These are phyloP conservation scores for Masnerella sp. DNA, from an alignment of 2,888 invertebrate species.

Conservation along the genomic window DNA sequence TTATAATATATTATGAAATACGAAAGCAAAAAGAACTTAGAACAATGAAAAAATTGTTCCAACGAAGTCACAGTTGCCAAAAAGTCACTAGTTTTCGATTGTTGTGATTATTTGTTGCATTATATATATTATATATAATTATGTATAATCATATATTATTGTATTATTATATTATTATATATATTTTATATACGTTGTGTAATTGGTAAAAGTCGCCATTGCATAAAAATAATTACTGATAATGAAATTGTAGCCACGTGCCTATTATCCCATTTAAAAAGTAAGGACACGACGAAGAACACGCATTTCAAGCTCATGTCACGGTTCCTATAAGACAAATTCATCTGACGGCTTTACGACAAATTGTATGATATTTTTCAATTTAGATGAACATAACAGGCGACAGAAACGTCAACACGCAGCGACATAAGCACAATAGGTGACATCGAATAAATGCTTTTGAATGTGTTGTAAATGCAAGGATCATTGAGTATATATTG, in stretches of 20 bases:
- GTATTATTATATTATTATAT: too few relatives aligned
- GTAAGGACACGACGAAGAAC: conserved; percentile 36
- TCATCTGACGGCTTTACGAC: conserved; percentile 49
- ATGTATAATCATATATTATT: too few relatives aligned
- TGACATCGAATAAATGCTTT: conserved; percentile 70
- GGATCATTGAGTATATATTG: conserved; percentile 61
- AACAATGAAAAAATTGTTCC: too few relatives aligned
- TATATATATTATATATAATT: too few relatives aligned
- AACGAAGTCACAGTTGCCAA: too few relatives aligned
- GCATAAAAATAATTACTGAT: conserved; percentile 21
- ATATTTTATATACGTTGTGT: too few relatives aligned
- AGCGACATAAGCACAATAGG: conserved; percentile 49
- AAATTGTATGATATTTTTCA: conserved; percentile 55
- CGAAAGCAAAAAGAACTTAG: too few relatives aligned
- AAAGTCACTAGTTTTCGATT: too few relatives aligned
- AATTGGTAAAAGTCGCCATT: conserved; percentile 27
- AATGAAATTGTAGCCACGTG: conserved; percentile 51
- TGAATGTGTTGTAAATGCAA: conserved; percentile 67
- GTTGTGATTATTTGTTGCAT: too few relatives aligned
- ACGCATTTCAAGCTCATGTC: conserved; percentile 50
- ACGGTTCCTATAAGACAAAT: conserved; percentile 58
- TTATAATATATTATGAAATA: too few relatives aligned
- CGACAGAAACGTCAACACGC: conserved; percentile 20
- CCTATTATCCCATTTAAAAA: conserved; percentile 24
- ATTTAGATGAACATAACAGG: conserved; percentile 33